Evolutionary conservation across 2,113 vertebrate species (phyloP), one percentile per base, ranked within the genome.

Genomic region (Onychostoma macrolepis): DNA sequence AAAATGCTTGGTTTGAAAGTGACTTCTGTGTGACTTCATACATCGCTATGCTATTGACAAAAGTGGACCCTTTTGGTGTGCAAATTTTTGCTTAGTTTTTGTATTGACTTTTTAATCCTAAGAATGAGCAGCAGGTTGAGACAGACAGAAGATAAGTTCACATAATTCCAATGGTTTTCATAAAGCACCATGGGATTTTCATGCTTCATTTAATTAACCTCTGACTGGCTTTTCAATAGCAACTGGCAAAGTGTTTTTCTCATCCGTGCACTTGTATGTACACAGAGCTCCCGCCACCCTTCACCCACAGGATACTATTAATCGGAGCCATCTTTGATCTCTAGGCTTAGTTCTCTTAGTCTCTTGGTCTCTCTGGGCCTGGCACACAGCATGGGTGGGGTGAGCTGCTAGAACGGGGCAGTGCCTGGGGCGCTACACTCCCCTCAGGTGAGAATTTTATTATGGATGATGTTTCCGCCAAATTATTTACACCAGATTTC

Each of bases 401-500:
- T 80, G 45, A 89, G 84, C 86, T 72, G 84, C 89, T 69, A 92
- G 92, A 93, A 91, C 88, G 89, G 92, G 91, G 91, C 53, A 94
- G 83, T 86, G 95, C 94, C 94, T 85, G 91, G 92, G 94, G 95
- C 94, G 77, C 95, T 94, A 95, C 95, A 94, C 92, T 94, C 93
- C 94, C 94, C 94, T 93, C 93, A 93, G 94, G 94, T 95, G 92
- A 93, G 94, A 91, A 87, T 94, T 95, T 96, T 94, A 95, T 96
- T 95, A 96, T 95, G 91, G 93, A 96, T 96, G 95, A 95, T 95
- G 94, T 94, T 93, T 93, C 94, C 91, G 93, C 93, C 94, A 95
- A 95, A 96, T 96, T 92, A 95, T 96, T 95, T 94, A 95, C 89
- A 93, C 92, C 88, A 7, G 7, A 48, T 74, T 69, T 30, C 36